A percentile compares a stretch with the other conserved stretches of the same genome.
Conservation (phyloP, 2,888 invertebrate genomes). For the Coelopa pilipes region DNA sequence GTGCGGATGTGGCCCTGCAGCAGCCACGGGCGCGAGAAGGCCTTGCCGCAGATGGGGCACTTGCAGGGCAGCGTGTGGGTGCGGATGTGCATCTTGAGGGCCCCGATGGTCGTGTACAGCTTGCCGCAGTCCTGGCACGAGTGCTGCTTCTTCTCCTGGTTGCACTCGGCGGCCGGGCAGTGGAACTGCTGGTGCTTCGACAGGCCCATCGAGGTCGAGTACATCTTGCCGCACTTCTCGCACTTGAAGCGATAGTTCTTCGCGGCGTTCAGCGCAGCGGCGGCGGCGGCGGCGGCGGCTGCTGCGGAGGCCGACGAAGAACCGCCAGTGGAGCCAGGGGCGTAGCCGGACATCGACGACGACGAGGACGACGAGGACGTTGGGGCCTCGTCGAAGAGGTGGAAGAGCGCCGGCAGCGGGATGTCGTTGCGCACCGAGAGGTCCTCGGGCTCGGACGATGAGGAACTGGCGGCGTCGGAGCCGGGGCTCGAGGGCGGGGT, state of each 20-base stretch:
- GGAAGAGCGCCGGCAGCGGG: slow-evolving; percentile 61
- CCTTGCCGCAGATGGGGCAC: slow-evolving; percentile 65
- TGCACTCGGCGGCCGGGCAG: slow-evolving; percentile 85
- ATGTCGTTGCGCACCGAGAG: slow-evolving; percentile 62
- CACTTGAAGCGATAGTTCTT: slow-evolving; percentile 80
- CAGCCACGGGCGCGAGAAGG: slow-evolving; percentile 65
- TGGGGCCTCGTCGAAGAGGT: slow-evolving; percentile 56
- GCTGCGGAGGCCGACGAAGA: slow-evolving; percentile 34
- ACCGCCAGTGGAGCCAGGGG: slow-evolving; percentile 35
- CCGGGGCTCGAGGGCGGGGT: slow-evolving; percentile 63
- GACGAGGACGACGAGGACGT: slow-evolving; percentile 39
- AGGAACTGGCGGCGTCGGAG: slow-evolving; percentile 52
- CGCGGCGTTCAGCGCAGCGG: slow-evolving; percentile 24
- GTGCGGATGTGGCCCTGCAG: slow-evolving; percentile 66
- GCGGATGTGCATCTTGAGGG: slow-evolving; percentile 66
- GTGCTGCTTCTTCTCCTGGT: slow-evolving; percentile 82
- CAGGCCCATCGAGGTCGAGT: slow-evolving; percentile 94
- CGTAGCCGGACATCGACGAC: slow-evolving; percentile 37
- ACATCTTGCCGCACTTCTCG: slow-evolving; percentile 91
- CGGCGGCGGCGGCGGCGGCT: slow-evolving; percentile 29
- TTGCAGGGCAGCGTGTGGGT: slow-evolving; percentile 66
- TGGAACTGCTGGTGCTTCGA: slow-evolving; percentile 97
- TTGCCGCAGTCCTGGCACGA: slow-evolving; percentile 64
- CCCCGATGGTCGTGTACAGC: slow-evolving; percentile 63
- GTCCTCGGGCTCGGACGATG: slow-evolving; percentile 61